Evolutionary conservation across 2,113 vertebrate species (phyloP), one percentile per base, ranked within the genome.

Genomic region (Tupaia tana): DNA sequence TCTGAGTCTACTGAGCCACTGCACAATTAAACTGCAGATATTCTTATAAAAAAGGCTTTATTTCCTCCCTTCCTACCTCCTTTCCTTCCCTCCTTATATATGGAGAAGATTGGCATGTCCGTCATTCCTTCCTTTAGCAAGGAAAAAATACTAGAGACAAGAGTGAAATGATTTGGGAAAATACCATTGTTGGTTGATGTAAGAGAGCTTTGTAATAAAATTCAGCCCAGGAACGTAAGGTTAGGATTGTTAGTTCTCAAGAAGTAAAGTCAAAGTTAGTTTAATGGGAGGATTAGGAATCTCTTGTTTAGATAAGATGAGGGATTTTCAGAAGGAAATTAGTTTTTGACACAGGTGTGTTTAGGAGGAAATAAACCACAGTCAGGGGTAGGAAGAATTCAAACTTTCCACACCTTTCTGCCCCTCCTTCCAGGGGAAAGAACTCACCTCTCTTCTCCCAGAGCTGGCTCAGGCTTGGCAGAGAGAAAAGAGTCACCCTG

Each of bases 51-150:
- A 58, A 69, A n/a, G 27, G 8, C 9, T 86, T 10, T 2, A 58
- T 56, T 70, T 6, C 10, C 27, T 56, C 31, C 20, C 20, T 20
- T 52, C 27, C 83, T 69, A 4, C 19, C 54, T 71, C 16, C 87
- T 9, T 9, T 43, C 31, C 66, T 11, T 52, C 12, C 18, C n/a
- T 71, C 5, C 61, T 58, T 54, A 3, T 9, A 1, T 7, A 0
- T 52, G 25, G 52, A 77, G 31, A n/a, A 52, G 27, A 43, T 3
- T 52, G n/a, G 25, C 29, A 43, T 10, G 12, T 11, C 67, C 61
- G 29, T 16, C 20, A 25, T 61, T 6, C 9, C 22, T 69, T 67
- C 59, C 25, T 59, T 2, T 9, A 15, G 69, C 9, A 19, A 52
- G n/a, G 52, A 31, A 1, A 74, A 43, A 59, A 70, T 43, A 10